These are phyloP conservation scores for Microtus pennsylvanicus DNA, from an alignment of 2,113 vertebrate genomes.

Conservation along the genomic window DNA sequence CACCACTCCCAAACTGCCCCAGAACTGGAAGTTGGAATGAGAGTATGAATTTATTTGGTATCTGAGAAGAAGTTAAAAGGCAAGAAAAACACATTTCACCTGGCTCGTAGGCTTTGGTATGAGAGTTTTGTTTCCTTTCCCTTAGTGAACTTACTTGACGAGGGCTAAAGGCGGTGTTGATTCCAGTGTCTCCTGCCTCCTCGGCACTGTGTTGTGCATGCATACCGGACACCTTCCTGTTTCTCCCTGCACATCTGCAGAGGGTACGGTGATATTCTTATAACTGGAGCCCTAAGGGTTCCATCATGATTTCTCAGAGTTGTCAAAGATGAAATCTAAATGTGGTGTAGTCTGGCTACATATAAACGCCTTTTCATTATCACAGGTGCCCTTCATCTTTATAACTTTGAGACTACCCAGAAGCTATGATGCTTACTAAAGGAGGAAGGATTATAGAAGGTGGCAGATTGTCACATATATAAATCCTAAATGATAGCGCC, in stretches of 20 bases:
- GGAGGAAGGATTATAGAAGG: background rate
- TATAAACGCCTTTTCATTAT: background rate
- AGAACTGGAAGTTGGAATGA: slow-evolving; percentile 14
- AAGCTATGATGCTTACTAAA: background rate
- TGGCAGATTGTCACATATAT: background rate
- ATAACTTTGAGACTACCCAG: background rate
- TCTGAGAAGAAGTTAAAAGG: background rate
- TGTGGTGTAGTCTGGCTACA: background rate
- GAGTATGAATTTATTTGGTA: slow-evolving; percentile 8
- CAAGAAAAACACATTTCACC: slow-evolving; percentile 32
- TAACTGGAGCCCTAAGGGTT: background rate
- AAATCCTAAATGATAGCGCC: background rate
- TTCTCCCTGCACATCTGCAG: background rate
- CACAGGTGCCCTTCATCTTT: background rate
- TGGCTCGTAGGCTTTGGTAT: background rate
- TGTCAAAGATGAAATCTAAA: background rate
- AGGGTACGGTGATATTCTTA: background rate
- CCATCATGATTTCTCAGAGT: background rate
- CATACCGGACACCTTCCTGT: background rate
- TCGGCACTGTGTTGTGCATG: background rate
- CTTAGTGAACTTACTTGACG: background rate
- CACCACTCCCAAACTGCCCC: background rate
- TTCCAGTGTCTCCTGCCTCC: background rate
- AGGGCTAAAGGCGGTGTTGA: slow-evolving; percentile 5
- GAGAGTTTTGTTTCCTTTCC: background rate